phyloP scores from a whole-genome alignment of 1,140 invertebrate genomes.

The Macrosteles quadrilineatus region DNA sequence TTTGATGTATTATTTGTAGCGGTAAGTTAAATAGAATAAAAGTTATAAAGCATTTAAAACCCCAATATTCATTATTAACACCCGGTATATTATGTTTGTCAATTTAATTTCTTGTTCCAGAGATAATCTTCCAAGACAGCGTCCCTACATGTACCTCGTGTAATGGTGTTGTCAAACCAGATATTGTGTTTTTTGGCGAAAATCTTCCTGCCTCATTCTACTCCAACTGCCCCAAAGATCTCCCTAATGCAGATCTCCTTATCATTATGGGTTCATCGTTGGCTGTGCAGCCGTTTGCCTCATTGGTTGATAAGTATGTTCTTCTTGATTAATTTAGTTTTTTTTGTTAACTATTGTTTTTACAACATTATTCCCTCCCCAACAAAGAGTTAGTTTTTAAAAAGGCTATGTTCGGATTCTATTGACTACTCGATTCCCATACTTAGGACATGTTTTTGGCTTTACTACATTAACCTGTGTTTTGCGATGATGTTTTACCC shows the following conservation, averaged over 20 bases:
- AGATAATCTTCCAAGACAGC: slow-evolving; percentile 68
- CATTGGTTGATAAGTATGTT: slow-evolving; percentile 72
- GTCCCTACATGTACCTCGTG: slow-evolving; percentile 76
- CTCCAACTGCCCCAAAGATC: slow-evolving; percentile 67
- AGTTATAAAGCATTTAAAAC: no score
- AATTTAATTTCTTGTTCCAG: slow-evolving; percentile 56
- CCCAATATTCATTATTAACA: no score
- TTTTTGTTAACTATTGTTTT: not conserved
- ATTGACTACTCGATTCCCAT: not conserved
- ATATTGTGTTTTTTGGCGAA: slow-evolving; percentile 95
- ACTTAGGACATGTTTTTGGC: not conserved
- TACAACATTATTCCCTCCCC: not conserved
- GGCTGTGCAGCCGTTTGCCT: slow-evolving; percentile 94
- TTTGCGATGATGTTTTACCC: no score
- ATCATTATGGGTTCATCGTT: slow-evolving; percentile 96
- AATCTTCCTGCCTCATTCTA: slow-evolving; percentile 77
- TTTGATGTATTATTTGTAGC: no score
- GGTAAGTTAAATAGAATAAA: no score
- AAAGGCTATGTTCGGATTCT: not conserved
- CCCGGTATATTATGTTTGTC: no score
- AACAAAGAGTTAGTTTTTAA: not conserved
- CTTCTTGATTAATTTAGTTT: slow-evolving; percentile 29
- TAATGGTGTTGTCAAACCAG: slow-evolving; percentile 83
- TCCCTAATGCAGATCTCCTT: slow-evolving; percentile 84
- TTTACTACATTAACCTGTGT: no score